Conservation (phyloP, 2,888 invertebrate species). For the Dicroscelio sp. region DNA sequence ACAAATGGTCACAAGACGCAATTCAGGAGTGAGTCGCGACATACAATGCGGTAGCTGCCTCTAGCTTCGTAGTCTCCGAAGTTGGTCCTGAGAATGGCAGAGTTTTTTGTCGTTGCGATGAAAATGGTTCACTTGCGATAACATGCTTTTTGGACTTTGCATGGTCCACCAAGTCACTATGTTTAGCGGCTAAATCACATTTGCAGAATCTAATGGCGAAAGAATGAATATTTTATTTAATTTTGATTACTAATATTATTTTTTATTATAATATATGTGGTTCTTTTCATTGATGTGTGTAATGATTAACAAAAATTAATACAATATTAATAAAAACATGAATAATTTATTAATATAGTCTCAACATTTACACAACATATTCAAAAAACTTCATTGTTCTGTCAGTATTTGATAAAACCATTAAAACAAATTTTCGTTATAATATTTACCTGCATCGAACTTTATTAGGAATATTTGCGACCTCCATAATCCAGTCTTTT, state of each 20-base stretch:
- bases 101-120: conserved; percentile 50
- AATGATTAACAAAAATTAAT: no score
- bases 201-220: neutral
- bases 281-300: neutral
- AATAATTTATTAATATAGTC: no score
- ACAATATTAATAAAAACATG: no score
- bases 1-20: conserved; percentile 48
- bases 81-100: conserved; percentile 47
- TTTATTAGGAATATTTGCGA: neutral
- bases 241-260: no score
- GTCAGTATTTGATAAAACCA: no score
- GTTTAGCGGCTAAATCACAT: neutral
- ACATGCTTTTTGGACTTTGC: conserved; percentile 60
- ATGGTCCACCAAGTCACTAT: conserved; percentile 21
- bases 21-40: conserved; percentile 58
- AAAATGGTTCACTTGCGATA: conserved; percentile 63
- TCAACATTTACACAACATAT: no score
- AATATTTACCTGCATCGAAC: conserved; percentile 3
- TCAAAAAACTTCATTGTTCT: no score
- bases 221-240: no score
- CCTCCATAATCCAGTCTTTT: conserved; percentile 16
- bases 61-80: conserved; percentile 43
- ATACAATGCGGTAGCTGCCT: conserved; percentile 61
- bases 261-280: no score
- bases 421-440: neutral